Base-by-base conservation (phyloP, 2,888 invertebrate genomes). In the Tillus elongatus region DNA sequence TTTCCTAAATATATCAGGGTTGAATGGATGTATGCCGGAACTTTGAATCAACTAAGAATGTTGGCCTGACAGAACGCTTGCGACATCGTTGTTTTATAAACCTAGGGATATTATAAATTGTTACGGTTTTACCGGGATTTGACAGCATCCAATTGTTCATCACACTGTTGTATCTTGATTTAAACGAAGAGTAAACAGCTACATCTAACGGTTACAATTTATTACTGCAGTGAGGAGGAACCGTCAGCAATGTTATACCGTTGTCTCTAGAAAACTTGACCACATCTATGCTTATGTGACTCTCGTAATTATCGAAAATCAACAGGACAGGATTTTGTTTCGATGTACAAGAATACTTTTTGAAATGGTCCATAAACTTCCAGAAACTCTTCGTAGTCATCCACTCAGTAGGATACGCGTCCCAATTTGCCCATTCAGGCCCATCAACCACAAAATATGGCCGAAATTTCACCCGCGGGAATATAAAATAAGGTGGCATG, bases 191-290 rank as follows among this genome's bases (percentile, higher is more conserved):
- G n/a, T n/a, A n/a, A n/a, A n/a, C n/a, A n/a, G n/a, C n/a, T n/a
- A n/a, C n/a, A n/a, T n/a, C n/a, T n/a, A n/a, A n/a, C n/a, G 43
- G 47, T 31, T 51, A 49, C 11, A 52, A 26, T 10, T 39, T 12
- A 40, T 50, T 49, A 2, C 47, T 44, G 27, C 46, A 46, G 33
- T 51, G 52, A 14, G 46, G 49, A 6, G 48, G 48, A 27, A 47
- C 41, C 16, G 42, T 43, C 14, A 51, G 33, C 13, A 50, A 26
- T 6, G 42, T 15, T 8, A 49, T 47, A 8, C 40, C 40, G 13
- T 44, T 47, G 24, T 42, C 39, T 36, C 42, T 29, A 12, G 44
- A 43, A 10, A 33, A 31, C 11, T 47, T 43, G 15, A 46, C 41
- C 13, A 41, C 33, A 6, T 33, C 24, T 28, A 14, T 43, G 26